These are phyloP conservation scores for Aphidius gifuensis DNA, from an alignment of 1,140 invertebrate species.

Conservation along the genomic window DNA sequence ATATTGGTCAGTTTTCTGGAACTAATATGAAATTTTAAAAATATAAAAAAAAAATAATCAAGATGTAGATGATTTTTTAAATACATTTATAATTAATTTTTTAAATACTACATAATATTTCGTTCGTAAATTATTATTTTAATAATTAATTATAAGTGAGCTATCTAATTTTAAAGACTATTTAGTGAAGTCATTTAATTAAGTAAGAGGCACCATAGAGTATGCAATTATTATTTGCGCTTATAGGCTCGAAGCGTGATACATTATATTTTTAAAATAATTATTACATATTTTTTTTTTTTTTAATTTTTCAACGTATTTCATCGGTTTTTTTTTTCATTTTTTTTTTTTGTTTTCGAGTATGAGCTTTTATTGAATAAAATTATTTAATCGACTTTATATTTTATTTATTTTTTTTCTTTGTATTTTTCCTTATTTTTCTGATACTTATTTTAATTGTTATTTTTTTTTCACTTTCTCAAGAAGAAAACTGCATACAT, in stretches of 20 bases:
- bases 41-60: too few relatives aligned
- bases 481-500: too few relatives aligned
- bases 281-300: background rate
- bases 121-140: constrained; percentile 14
- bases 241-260: constrained; percentile 28
- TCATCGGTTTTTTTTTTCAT: background rate
- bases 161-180: constrained; percentile 19
- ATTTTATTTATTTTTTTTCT: too few relatives aligned
- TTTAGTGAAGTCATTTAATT: constrained; percentile 30
- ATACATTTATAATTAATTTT: too few relatives aligned
- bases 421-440: too few relatives aligned
- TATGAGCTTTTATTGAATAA: too few relatives aligned
- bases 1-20: too few relatives aligned
- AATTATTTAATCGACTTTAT: too few relatives aligned
- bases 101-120: too few relatives aligned
- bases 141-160: constrained; percentile 7
- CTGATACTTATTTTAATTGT: constrained; percentile 22
- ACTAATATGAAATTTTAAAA: too few relatives aligned
- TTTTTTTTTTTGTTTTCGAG: background rate
- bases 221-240: constrained; percentile 27
- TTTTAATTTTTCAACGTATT: background rate
- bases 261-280: constrained; percentile 24
- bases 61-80: too few relatives aligned
- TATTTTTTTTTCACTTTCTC: background rate
- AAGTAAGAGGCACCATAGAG: constrained; percentile 41